Base-by-base conservation (phyloP, 2,797 vertebrate species). In the Fundulus diaphanus region DNA sequence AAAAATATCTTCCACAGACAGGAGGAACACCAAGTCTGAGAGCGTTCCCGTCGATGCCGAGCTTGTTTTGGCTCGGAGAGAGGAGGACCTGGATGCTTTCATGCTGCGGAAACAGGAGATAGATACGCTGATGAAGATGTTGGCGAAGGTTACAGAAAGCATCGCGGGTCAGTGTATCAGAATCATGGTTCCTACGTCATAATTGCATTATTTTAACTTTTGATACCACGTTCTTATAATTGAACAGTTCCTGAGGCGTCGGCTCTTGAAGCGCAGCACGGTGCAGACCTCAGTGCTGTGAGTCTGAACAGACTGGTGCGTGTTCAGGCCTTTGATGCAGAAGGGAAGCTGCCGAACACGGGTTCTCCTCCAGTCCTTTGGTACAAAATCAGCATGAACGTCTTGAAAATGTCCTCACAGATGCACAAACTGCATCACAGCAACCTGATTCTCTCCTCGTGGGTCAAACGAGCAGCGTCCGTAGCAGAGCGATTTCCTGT, bases 81-180 rank as follows among this genome's bases (percentile, higher is more conserved):
- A 93, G 69, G 71, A 73, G 31, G 94, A 95, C 2, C 0, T 91
- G 3, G 27, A 82, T 1, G 44, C 1, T 22, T 87, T 95, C 72
- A 0, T 1, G 7, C 81, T 81, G 69, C 86, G 88, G 22, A 92
- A 42, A 42, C 29, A 83, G 52, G 74, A 93, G 76, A 86, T 95
- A 16, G 89, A 85, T 0, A 83, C 87, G 1, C 90, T 96, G 63
- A 90, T 95, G 27, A 95, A 95, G 76, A 96, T 95, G 95, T 71
- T 94, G 24, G 83, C 83, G 6, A 95, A 94, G 82, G 91, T 95
- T 37, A 80, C 79, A 40, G 92, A 94, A 49, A 84, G 80, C 71
- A 85, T 96, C 76, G 70, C 81, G 48, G 95, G 95, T 95, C 44
- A 74, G 78, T 5, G 0, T 0, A 9, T 27, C 27, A 24, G 5